A percentile compares a stretch with the other conserved stretches of the same genome.
These are phyloP conservation scores for Peribatodes rhomboidaria DNA, from an alignment of 2,888 invertebrate genomes.

Conservation along the genomic window DNA sequence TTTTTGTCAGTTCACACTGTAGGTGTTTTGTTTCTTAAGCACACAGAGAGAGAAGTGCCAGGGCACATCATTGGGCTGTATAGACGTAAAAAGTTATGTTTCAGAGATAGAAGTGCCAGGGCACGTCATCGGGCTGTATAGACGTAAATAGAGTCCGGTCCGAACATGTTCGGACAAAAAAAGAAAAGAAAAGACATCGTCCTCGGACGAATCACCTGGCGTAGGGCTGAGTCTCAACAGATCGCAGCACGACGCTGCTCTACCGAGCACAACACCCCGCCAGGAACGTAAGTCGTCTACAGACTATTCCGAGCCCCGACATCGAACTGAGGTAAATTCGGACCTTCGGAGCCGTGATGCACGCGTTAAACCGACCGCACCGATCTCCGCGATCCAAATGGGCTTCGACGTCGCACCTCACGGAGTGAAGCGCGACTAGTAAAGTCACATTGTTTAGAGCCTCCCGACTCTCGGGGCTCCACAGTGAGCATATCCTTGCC, in stretches of 20 bases:
- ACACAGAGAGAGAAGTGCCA: too few species aligned
- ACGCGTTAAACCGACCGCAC: conserved; percentile 60
- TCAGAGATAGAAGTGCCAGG: too few species aligned
- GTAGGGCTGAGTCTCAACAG: conserved; percentile 87
- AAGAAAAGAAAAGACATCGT: too few species aligned
- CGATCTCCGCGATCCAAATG: conserved; percentile 66
- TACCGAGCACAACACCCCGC: conserved; percentile 75
- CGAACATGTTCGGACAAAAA: too few species aligned
- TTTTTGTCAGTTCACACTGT: too few species aligned
- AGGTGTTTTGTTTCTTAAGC: too few species aligned
- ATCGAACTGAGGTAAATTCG: conserved; percentile 69
- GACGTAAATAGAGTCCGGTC: too few species aligned
- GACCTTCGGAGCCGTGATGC: conserved; percentile 56
- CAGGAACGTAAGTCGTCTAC: conserved; percentile 88
- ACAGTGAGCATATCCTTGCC: conserved; percentile 67
- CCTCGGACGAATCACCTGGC: conserved; percentile 53
- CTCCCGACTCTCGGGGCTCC: conserved; percentile 76
- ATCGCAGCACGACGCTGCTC: conserved; percentile 75
- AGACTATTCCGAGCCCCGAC: conserved; percentile 87
- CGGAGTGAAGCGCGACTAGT: conserved; percentile 62
- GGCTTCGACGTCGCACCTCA: conserved; percentile 70
- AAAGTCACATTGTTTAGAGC: conserved; percentile 79
- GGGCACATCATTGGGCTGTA: too few species aligned
- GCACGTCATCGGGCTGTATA: too few species aligned
- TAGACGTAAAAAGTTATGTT: too few species aligned